These are phyloP conservation scores for Sturnus vulgaris DNA, from an alignment of 2,113 vertebrate genomes.

Conservation along the genomic window DNA sequence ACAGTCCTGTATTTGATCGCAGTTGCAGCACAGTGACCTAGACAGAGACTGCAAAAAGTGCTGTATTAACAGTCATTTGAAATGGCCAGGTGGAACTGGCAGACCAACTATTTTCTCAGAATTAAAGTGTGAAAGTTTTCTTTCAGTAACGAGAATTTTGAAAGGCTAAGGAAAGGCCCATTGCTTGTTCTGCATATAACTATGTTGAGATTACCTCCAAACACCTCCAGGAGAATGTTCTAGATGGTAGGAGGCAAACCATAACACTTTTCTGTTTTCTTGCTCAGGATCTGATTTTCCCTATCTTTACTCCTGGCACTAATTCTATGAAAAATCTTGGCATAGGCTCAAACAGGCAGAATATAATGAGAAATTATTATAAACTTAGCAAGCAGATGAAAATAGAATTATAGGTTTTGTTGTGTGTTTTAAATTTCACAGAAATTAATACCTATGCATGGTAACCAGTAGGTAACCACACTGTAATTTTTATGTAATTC, in stretches of 20 bases:
- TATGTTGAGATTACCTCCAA: not conserved
- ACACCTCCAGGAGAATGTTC: not conserved
- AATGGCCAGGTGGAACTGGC: not conserved
- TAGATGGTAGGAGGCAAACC: not conserved
- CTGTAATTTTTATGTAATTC: conserved; percentile 43
- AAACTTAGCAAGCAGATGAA: conserved; percentile 30
- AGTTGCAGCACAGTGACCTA: not conserved
- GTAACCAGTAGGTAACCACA: conserved; percentile 4
- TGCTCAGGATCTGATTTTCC: not conserved
- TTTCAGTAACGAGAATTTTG: not conserved
- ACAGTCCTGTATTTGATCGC: not conserved
- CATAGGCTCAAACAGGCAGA: not conserved
- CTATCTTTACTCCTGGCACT: not conserved
- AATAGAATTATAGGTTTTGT: conserved; percentile 19
- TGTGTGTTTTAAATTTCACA: conserved; percentile 22
- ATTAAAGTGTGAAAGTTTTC: not conserved
- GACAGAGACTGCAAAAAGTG: not conserved
- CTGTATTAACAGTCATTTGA: not conserved
- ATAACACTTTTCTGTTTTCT: not conserved
- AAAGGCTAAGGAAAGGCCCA: not conserved
- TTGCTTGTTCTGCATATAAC: not conserved
- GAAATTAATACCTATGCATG: not conserved
- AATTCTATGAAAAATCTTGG: not conserved
- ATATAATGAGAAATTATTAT: not conserved
- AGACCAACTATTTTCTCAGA: not conserved